Conservation (phyloP, 1,140 invertebrate genomes). For the Pseudachorutes palmiensis region DNA sequence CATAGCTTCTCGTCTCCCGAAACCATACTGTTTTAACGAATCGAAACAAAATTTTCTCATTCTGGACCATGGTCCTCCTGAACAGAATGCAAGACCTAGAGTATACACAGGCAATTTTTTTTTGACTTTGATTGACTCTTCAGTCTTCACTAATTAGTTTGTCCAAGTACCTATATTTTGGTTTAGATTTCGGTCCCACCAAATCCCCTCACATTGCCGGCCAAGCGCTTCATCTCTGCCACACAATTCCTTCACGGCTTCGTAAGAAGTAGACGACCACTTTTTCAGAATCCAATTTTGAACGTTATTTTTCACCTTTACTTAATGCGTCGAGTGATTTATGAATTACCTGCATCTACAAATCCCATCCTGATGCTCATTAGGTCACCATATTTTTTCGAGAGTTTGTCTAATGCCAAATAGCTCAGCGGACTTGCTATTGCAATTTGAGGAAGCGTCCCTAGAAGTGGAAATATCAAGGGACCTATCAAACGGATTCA, state of each 20-base stretch:
- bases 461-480: neutral
- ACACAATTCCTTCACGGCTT: neutral
- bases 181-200: neutral
- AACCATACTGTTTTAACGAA: neutral
- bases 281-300: neutral
- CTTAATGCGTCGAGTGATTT: neutral
- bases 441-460: neutral
- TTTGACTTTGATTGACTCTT: neutral
- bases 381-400: neutral
- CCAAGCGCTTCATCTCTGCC: neutral
- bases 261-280: neutral
- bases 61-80: neutral
- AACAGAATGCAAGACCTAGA: neutral
- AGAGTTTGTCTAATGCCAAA: neutral
- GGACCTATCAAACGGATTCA: no score
- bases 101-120: neutral
- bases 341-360: neutral
- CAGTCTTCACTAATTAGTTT: neutral
- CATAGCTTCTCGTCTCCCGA: neutral
- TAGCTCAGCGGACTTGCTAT: neutral
- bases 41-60: neutral
- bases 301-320: neutral
- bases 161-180: slow-evolving; percentile 5
- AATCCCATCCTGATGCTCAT: neutral
- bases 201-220: neutral